A percentile compares a stretch with the other conserved stretches of the same genome.
Conservation (phyloP, 2,113 vertebrate species). For the Anseranas semipalmata region DNA sequence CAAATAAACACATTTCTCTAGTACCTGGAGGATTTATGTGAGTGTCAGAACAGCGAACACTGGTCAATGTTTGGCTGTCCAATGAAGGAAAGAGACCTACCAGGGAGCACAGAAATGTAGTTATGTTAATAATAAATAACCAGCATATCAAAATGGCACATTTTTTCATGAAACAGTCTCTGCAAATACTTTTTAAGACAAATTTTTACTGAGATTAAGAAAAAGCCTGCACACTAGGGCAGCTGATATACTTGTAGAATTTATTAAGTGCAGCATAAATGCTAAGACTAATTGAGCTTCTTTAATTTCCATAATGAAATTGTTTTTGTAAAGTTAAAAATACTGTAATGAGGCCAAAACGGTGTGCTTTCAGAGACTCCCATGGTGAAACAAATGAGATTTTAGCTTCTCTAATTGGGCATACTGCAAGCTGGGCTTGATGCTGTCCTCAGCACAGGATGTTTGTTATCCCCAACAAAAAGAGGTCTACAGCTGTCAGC, state of each 20-base stretch:
- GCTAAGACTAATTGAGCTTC: slow-evolving; percentile 81
- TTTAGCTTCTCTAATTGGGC: slow-evolving; percentile 87
- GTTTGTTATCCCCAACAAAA: slow-evolving; percentile 86
- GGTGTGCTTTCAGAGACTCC: slow-evolving; percentile 84
- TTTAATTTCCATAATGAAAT: slow-evolving; percentile 89
- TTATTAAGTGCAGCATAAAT: slow-evolving; percentile 78
- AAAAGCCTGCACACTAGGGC: slow-evolving; percentile 61
- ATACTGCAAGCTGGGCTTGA: slow-evolving; percentile 82
- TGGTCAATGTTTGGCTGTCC: not conserved
- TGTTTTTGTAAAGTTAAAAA: slow-evolving; percentile 89
- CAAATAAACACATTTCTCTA: not conserved
- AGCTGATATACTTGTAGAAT: slow-evolving; percentile 76
- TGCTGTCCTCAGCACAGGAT: slow-evolving; percentile 81
- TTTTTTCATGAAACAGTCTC: slow-evolving; percentile 22
- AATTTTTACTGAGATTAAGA: slow-evolving; percentile 67
- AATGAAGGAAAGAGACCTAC: rapidly evolving
- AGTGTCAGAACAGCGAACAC: not conserved
- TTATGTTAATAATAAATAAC: slow-evolving; percentile 13
- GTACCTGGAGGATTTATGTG: not conserved
- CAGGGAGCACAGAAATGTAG: not conserved
- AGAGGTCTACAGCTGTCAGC: slow-evolving; percentile 85
- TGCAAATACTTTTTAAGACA: slow-evolving; percentile 43
- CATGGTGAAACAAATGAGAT: slow-evolving; percentile 88
- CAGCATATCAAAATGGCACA: slow-evolving; percentile 18
- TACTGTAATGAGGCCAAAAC: slow-evolving; percentile 86